These are phyloP conservation scores for Tympanoctomys barrerae DNA, from an alignment of 2,797 vertebrate species.

Conservation along the genomic window DNA sequence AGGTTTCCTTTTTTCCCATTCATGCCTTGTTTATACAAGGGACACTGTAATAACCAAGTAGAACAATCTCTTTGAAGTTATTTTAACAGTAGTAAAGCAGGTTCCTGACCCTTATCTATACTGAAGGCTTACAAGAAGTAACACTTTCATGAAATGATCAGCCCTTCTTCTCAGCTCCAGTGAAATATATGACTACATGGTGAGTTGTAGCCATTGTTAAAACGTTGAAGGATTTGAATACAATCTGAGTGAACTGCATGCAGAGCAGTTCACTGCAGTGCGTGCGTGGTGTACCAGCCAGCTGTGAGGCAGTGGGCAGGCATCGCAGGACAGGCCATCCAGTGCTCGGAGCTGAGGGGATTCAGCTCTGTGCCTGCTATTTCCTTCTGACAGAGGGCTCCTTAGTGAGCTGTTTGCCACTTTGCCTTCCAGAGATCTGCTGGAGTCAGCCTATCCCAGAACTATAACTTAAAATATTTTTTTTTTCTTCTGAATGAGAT, in stretches of 20 bases:
- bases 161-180: background rate
- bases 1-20: background rate
- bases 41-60: background rate
- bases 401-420: background rate
- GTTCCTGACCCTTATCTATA: background rate
- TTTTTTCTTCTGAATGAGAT: background rate
- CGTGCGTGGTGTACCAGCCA: conserved; percentile 88
- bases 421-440: background rate
- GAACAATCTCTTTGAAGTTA: conserved; percentile 31
- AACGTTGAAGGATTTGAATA: background rate
- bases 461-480: background rate
- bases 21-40: background rate
- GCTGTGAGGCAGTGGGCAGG: conserved; percentile 78
- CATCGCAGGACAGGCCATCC: background rate
- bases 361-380: background rate
- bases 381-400: background rate
- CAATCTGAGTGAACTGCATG: background rate
- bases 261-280: background rate
- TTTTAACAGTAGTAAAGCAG: background rate
- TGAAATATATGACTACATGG: background rate
- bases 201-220: background rate
- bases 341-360: background rate
- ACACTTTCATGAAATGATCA: background rate
- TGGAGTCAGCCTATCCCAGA: background rate
- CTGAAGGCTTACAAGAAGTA: background rate